These are phyloP conservation scores for Fukomys damarensis DNA, from an alignment of 2,113 vertebrate genomes.

Conservation along the genomic window DNA sequence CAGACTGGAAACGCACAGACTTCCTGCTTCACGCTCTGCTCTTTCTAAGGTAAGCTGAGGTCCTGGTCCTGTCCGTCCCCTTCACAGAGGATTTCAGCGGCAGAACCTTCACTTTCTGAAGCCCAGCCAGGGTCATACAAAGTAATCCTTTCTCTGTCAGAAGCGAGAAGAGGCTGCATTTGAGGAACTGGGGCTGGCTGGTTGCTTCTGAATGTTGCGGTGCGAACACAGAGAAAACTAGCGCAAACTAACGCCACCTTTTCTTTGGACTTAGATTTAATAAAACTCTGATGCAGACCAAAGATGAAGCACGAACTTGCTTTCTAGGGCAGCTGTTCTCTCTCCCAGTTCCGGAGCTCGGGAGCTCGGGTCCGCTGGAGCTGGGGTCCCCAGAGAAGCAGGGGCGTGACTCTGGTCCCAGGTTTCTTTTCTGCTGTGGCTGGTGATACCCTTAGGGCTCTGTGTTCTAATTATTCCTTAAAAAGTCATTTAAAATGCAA, in stretches of 20 bases:
- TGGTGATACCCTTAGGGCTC: background rate
- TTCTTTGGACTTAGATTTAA: background rate
- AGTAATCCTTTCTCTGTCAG: conserved; percentile 30
- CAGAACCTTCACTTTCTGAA: background rate
- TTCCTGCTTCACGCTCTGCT: background rate
- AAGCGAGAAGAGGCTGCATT: background rate
- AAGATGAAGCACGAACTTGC: background rate
- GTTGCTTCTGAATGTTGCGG: conserved; percentile 6
- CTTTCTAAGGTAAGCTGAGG: background rate
- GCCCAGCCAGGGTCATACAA: background rate
- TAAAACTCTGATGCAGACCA: background rate
- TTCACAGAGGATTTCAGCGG: background rate
- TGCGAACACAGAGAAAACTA: background rate
- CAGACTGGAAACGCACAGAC: background rate
- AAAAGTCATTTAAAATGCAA: background rate
- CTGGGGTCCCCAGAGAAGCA: background rate
- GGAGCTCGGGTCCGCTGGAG: background rate
- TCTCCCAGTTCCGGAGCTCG: background rate
- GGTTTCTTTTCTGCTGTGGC: background rate
- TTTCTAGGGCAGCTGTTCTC: background rate
- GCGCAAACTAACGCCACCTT: background rate
- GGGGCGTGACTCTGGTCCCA: background rate
- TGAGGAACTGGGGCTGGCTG: background rate
- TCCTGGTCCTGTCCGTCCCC: background rate
- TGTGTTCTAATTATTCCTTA: background rate